Evolutionary conservation across 2,797 vertebrate genomes (phyloP).

Genomic region (Sternarchorhynchus goeldii): DNA sequence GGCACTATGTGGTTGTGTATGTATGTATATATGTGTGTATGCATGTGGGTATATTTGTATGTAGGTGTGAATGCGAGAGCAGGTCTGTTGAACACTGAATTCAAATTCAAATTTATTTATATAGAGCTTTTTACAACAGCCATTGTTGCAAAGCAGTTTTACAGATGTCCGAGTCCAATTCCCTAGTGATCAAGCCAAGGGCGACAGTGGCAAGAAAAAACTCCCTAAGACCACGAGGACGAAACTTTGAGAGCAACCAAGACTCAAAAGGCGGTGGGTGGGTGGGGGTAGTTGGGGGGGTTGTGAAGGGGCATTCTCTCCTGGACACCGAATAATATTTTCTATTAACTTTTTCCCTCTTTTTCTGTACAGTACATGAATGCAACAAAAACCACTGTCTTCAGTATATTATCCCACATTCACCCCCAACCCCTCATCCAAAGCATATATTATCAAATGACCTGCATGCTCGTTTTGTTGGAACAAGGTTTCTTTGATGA

Average conservation of each 20-base stretch:
- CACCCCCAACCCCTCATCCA: constrained; percentile 45
- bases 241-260: too few species aligned
- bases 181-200: too few species aligned
- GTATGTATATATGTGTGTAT: constrained; percentile 13
- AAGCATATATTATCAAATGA: constrained; percentile 70
- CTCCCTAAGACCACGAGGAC: too few species aligned
- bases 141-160: too few species aligned
- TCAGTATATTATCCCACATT: constrained; percentile 27
- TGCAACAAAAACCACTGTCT: constrained; percentile 6
- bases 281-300: too few species aligned
- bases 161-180: too few species aligned
- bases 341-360: neutral
- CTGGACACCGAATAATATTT: neutral
- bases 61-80: too few species aligned
- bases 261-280: too few species aligned
- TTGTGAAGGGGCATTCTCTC: neutral
- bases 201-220: too few species aligned
- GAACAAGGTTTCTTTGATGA: constrained; percentile 60
- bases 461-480: constrained; percentile 66
- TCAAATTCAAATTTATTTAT: too few species aligned
- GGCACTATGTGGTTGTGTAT: constrained; percentile 6
- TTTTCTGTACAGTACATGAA: neutral
- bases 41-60: neutral
- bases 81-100: neutral
- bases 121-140: too few species aligned